phyloP scores from a whole-genome alignment of 2,113 vertebrate genomes.

The Otolemur garnettii region DNA sequence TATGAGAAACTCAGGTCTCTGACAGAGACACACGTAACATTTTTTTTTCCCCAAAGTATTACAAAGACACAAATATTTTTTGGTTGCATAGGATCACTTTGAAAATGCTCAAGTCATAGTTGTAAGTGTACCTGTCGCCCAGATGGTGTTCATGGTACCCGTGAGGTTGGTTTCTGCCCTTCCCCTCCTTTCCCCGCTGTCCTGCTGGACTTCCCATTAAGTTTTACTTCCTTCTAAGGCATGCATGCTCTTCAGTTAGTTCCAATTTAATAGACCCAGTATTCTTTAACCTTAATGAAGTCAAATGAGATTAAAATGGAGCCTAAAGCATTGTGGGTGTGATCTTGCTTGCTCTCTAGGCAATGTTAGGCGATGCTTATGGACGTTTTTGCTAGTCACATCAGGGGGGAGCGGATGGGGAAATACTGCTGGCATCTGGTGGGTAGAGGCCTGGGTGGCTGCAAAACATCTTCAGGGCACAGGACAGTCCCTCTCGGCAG shows the following conservation, averaged over 20 bases:
- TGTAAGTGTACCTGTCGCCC: no score
- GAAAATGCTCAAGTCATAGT: no score
- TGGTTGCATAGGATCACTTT: no score
- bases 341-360: background rate
- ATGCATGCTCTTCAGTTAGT: no score
- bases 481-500: background rate
- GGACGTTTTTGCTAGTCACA: background rate
- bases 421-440: background rate
- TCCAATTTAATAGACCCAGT: background rate
- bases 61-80: no score
- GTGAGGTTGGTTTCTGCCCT: no score
- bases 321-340: background rate
- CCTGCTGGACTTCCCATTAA: no score
- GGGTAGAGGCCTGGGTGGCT: background rate
- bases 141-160: no score
- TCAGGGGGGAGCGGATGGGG: fast-evolving
- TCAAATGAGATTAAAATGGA: background rate
- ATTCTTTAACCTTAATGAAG: background rate
- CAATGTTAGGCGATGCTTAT: background rate
- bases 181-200: no score
- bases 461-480: fast-evolving
- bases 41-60: no score
- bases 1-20: background rate
- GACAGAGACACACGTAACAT: background rate
- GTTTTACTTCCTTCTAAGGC: no score